Evolutionary conservation across 1,140 invertebrate genomes (phyloP).

Genomic region (Hirudo medicinalis): DNA sequence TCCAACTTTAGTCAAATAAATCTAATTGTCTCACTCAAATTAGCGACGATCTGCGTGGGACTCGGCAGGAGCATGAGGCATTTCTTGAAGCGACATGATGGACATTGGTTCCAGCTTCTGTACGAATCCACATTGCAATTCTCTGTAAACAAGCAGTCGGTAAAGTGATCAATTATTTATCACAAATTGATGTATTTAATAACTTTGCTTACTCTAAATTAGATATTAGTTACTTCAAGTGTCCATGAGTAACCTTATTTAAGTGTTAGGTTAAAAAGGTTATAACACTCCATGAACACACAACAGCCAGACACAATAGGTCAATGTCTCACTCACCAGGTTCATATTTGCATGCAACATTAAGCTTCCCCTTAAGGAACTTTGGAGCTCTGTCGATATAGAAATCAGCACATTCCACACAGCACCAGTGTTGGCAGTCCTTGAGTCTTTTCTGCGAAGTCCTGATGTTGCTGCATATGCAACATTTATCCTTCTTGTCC

Average conservation of each 20-base stretch:
- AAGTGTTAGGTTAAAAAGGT: no score
- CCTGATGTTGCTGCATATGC: background rate
- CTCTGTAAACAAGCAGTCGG: conserved; percentile 17
- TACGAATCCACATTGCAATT: conserved; percentile 19
- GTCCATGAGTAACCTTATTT: no score
- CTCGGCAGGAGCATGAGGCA: conserved; percentile 15
- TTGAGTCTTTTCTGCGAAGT: background rate
- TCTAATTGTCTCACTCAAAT: background rate
- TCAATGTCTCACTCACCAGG: background rate
- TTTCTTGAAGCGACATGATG: conserved; percentile 22
- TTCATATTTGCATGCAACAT: conserved; percentile 1
- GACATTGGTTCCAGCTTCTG: conserved; percentile 16
- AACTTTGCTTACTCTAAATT: no score
- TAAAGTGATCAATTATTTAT: background rate
- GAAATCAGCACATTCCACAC: conserved; percentile 3
- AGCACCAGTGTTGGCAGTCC: conserved; percentile 4
- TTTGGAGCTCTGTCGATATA: conserved; percentile 1
- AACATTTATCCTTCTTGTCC: conserved; percentile 11
- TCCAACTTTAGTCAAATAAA: no score
- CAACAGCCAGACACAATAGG: background rate
- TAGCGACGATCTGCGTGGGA: background rate
- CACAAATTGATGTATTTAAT: no score
- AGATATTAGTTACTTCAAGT: no score
- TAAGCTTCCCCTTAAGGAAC: conserved; percentile 1
- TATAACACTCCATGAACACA: background rate